Evolutionary conservation across 1,140 invertebrate species (phyloP), one percentile per base, ranked within the genome.

Genomic region (Cyclargus thomasi): DNA sequence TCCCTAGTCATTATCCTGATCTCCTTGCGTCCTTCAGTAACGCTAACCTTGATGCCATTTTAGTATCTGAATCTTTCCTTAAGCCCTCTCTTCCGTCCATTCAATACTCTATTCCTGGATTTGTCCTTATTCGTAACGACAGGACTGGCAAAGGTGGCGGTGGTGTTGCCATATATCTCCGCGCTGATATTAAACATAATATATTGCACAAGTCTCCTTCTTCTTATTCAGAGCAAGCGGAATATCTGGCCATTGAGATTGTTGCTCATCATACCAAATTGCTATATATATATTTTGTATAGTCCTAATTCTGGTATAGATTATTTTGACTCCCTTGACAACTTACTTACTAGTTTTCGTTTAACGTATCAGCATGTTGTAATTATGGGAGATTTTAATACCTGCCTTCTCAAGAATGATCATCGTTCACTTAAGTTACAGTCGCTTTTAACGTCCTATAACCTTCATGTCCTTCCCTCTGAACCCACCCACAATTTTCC

Each of bases 351-450:
- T 53, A 17, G 17, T 53, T n/a, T 53, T n/a, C 53, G 53, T 53
- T 16, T 17, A 6, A 53, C 1, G 6, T 53, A n/a, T 16, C 53
- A 53, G 2, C 53, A 53, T 17, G 16, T 55, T 10, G 29, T 69
- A 8, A 59, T 65, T 21, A 64, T 69, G 63, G 67, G 67, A 10
- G 67, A 69, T n/a, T 69, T 55, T 64, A 69, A 69, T 17, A 69
- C 53, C 7, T 66, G 53, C 14, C 18, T 66, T 20, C 47, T 69
- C 8, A 69, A 69, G 59, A 35, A 64, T 16, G 53, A 69, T 10
- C 35, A 14, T 18, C 23, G 63, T 59, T 10, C 53, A 18, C 7
- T 17, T 5, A 36, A 36, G 21, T 11, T 67, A 1, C 14, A 62
- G 16, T 35, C 65, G 16, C 18, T 67, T n/a, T 6, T 62, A n/a